Evolutionary conservation across 1,140 invertebrate species (phyloP).

Genomic region (Muscidifurax raptorellus): DNA sequence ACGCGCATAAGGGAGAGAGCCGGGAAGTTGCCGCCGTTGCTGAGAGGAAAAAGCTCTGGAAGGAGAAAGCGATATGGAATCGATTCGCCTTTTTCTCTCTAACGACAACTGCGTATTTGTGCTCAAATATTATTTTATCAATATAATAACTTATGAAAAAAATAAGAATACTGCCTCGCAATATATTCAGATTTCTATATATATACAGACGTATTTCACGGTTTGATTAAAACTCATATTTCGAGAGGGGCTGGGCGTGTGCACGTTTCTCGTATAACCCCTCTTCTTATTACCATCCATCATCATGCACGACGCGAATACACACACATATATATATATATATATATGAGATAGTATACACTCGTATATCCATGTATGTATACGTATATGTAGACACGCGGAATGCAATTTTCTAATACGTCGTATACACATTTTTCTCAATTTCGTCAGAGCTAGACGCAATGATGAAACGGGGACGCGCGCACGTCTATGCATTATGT

Average conservation of each 20-base stretch:
- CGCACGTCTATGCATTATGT: neutral
- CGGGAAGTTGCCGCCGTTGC: neutral
- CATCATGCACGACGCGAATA: neutral
- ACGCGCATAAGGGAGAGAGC: constrained; percentile 1
- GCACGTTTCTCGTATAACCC: neutral
- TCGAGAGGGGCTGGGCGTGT: neutral
- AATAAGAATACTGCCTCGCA: too few species aligned
- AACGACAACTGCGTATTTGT: neutral
- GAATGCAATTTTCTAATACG: constrained; percentile 51
- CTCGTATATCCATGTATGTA: neutral
- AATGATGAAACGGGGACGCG: neutral
- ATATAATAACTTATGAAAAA: too few species aligned
- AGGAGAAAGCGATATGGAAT: constrained; percentile 30
- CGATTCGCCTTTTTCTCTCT: constrained; percentile 21
- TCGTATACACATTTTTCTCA: constrained; percentile 48
- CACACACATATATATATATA: too few species aligned
- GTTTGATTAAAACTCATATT: neutral
- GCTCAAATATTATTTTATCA: too few species aligned
- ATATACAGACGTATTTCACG: neutral
- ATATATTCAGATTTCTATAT: too few species aligned
- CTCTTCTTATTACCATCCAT: constrained; percentile 37
- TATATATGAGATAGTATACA: neutral
- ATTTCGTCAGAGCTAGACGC: constrained; percentile 1
- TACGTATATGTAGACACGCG: neutral
- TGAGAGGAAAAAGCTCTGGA: constrained; percentile 10